Base-by-base conservation (phyloP, 2,888 invertebrate species). In the Lissocephala sabroskyi region DNA sequence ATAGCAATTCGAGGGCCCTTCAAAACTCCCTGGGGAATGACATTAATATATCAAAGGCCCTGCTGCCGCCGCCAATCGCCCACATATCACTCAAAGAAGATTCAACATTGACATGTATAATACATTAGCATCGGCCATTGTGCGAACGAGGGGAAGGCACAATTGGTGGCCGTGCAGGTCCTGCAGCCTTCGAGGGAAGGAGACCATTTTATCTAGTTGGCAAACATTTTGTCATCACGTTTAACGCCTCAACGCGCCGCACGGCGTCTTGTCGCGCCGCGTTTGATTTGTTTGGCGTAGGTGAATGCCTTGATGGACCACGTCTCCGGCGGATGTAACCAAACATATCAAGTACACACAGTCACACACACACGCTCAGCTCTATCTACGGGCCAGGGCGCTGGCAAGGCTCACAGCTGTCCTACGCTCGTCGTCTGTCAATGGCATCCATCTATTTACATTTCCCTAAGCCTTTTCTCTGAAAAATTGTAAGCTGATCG, bases 21-120 rank as follows among this genome's bases (percentile, higher is more conserved):
- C n/a, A n/a, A n/a, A n/a, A n/a, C n/a, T 19, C 10, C n/a, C n/a
- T n/a, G n/a, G n/a, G n/a, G n/a, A n/a, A n/a, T n/a, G n/a, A n/a
- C n/a, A n/a, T n/a, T n/a, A n/a, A n/a, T n/a, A n/a, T n/a, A n/a
- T n/a, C n/a, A n/a, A n/a, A n/a, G n/a, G n/a, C n/a, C n/a, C n/a
- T n/a, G n/a, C n/a, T n/a, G n/a, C n/a, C n/a, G n/a, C n/a, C n/a
- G 33, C 33, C 2, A 10, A n/a, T 11, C 39, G 13, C 39, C 50
- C 54, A 63, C 61, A 73, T 56, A 73, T 70, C 76, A 66, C 57
- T 67, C 70, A 61, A 65, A 70, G 36, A 45, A 55, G 74, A 62
- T 59, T 67, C 74, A 67, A 62, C 65, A 74, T 63, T 70, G 71
- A 70, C 71, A 73, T 67, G 74, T 65, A 59, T 60, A 70, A 60